Percentiles rank a stretch among this genome's conserved stretches.
Evolutionary conservation across 2,113 vertebrate species (phyloP).

Genomic region (Callionymus lyra): DNA sequence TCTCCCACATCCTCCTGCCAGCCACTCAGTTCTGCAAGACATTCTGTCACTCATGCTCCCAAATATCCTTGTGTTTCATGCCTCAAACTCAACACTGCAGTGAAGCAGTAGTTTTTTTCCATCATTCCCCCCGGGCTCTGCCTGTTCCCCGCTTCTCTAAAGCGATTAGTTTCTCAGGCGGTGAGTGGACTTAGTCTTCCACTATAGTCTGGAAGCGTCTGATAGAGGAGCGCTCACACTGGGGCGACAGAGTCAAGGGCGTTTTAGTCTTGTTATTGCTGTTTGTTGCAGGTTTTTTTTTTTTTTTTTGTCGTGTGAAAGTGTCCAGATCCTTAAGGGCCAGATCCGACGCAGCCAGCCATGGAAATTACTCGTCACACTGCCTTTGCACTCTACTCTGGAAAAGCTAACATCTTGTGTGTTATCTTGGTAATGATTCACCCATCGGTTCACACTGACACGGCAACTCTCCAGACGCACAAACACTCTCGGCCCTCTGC

Average conservation of each 20-base stretch:
- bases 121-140: constrained; percentile 26
- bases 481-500: constrained; percentile 8
- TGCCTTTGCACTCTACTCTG: constrained; percentile 25
- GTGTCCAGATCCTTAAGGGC: constrained; percentile 32
- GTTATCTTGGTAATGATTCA: constrained; percentile 52
- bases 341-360: constrained; percentile 33
- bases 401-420: constrained; percentile 50
- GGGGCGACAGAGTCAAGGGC: constrained; percentile 45
- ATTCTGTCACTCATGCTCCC: constrained; percentile 31
- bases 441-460: constrained; percentile 39
- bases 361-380: constrained; percentile 46
- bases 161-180: constrained; percentile 49
- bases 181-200: constrained; percentile 25
- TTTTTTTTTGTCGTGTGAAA: constrained; percentile 27
- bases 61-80: constrained; percentile 16
- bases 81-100: constrained; percentile 10
- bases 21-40: constrained; percentile 30
- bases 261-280: constrained; percentile 30
- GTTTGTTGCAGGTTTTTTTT: constrained; percentile 30
- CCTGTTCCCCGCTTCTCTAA: constrained; percentile 34
- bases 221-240: constrained; percentile 44
- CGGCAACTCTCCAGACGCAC: constrained; percentile 21
- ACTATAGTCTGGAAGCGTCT: constrained; percentile 44
- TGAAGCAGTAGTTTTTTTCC: constrained; percentile 27
- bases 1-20: constrained; percentile 29